Percentiles rank a stretch among this genome's conserved stretches.
Evolutionary conservation across 2,888 invertebrate species (phyloP).

Genomic region (Ophion costatus): DNA sequence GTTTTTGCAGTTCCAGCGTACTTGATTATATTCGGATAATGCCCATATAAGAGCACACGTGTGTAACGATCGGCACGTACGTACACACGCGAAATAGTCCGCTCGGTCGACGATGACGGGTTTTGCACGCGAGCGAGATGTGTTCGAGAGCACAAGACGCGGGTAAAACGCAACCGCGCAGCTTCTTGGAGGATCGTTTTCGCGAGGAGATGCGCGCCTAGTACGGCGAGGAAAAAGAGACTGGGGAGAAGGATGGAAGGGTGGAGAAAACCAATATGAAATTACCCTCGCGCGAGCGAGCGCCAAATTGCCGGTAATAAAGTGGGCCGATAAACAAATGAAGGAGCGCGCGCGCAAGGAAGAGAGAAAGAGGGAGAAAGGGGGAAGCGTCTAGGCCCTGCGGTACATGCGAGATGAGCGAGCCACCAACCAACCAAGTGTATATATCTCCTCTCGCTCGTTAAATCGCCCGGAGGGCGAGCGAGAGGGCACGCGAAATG

Average conservation of each 20-base stretch:
- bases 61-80: no score
- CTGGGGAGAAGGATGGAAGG: slow-evolving; percentile 42
- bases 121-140: slow-evolving; percentile 22
- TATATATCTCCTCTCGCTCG: slow-evolving; percentile 38
- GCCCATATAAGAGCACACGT: no score
- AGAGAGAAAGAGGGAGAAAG: slow-evolving; percentile 4
- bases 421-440: slow-evolving; percentile 28
- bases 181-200: slow-evolving; percentile 53
- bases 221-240: slow-evolving; percentile 52
- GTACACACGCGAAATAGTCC: no score
- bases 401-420: slow-evolving; percentile 52
- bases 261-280: slow-evolving; percentile 81
- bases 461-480: slow-evolving; percentile 65
- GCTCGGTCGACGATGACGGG: slow-evolving; percentile 39
- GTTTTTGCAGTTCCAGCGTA: no score
- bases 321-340: slow-evolving; percentile 81
- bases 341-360: slow-evolving; percentile 75
- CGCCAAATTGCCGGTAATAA: slow-evolving; percentile 82
- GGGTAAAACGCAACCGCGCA: slow-evolving; percentile 10
- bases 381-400: slow-evolving; percentile 33
- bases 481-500: slow-evolving; percentile 64
- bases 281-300: slow-evolving; percentile 80
- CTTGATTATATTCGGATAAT: no score
- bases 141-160: neutral
- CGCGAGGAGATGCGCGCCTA: slow-evolving; percentile 18